Evolutionary conservation across 2,888 invertebrate species (phyloP), one percentile per base, ranked within the genome.

Genomic region (Epinotia bilunana): DNA sequence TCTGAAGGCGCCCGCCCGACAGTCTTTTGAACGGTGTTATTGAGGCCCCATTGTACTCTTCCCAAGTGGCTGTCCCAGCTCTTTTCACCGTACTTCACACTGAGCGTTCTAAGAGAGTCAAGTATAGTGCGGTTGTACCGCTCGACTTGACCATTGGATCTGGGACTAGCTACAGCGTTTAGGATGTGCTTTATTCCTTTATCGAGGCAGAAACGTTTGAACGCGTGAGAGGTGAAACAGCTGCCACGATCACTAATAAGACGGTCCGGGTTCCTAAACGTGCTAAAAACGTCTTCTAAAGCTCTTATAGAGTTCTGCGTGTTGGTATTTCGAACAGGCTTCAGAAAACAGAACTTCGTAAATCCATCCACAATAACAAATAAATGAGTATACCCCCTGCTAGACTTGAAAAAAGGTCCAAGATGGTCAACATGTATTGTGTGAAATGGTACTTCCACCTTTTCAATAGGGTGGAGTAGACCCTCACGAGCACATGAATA

Each of bases 361-460:
- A 61, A 61, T 6, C 33, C 4, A 16, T 61, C 61, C 1, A 90
- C 80, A 0, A 82, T 71, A 0, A 81, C 81, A n/a, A 90, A 67
- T 16, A 90, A 67, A 53, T 87, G 78, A 5, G 77, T 78, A 71
- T 88, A 86, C n/a, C 79, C 81, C 1, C 70, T 78, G 7, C 68
- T 77, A 39, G 82, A 84, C 18, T 78, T 80, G n/a, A 79, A 79
- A 73, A 87, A 89, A 2, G 87, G 87, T 1, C 87, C 87, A 4
- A 89, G 64, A 76, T 89, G 88, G 77, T 90, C 89, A 0, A 89
- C 55, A 71, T 89, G 28, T 28, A 28, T 3, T 3, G 28, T 28
- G 28, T 28, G 28, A 28, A 28, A 28, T 28, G 28, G 28, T 28
- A 28, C 28, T 28, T 28, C 28, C 28, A 28, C 28, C 28, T 28